Evolutionary conservation across 1,140 invertebrate genomes (phyloP), one percentile per base, ranked within the genome.

Genomic region (Caenorhabditis remanei): DNA sequence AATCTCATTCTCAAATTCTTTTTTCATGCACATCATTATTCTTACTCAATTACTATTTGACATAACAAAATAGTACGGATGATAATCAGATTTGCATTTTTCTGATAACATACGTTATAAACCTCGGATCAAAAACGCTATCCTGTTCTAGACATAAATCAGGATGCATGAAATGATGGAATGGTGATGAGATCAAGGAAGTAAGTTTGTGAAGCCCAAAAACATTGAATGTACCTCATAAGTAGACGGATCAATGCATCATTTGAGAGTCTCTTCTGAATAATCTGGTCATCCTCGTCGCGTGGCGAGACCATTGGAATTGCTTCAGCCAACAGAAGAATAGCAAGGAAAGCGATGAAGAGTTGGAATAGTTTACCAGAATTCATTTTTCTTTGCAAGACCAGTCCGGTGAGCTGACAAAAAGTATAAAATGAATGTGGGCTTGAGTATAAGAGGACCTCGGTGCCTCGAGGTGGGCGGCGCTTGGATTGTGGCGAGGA

Each of bases 231-330:
- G 55, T 50, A 87, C 75, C 65, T 87, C 75, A 87, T 87, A 41
- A 87, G 71, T 24, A 87, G 85, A 75, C 85, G 85, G 67, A 85
- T 85, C 46, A 85, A 40, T 7, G 85, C 85, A 9, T 85, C 85
- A 48, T 85, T 85, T 14, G 48, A 55, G 21, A 85, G 85, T 53
- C 85, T 13, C 21, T 85, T 85, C 16, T 55, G 43, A 48, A 85
- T 85, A 32, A 61, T n/a, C 48, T 61, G 67, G 58, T 65, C 46
- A 53, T 55, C 24, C n/a, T 79, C 67, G 13, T 85, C 85, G 9
- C 16, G 11, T 6, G 21, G 46, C 1, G 71, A 50, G 24, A 79
- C 67, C 46, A 85, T 50, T 55, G 85, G 85, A 55, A 85, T 55
- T 14, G 85, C 85, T 13, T 58, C 32, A 53, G 13, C 48, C 40